Base-by-base conservation (phyloP, 2,888 invertebrate species). In the Galerucella pusilla region DNA sequence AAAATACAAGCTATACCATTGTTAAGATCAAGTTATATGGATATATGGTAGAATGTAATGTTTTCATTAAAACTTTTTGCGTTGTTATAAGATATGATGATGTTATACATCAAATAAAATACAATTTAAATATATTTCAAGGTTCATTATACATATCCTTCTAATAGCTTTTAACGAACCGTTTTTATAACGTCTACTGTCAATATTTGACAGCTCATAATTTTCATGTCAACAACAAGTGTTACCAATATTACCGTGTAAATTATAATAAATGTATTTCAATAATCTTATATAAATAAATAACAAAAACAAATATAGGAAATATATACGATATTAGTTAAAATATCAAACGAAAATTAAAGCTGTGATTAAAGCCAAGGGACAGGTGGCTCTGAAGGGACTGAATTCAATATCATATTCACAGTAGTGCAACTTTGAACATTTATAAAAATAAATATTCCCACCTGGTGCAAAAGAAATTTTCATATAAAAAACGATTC, bases 21-120 rank as follows among this genome's bases (percentile, higher is more conserved):
- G 20, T 46, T 46, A 14, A 46, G 2, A 45, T 20, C 20, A 16
- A 68, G 45, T 63, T 63, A 71, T 71, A 71, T 16, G 49, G 60
- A 54, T 67, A 59, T 35, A 35, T 46, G 45, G 67, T 35, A 35
- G 52, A 59, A n/a, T 59, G 10, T 65, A 59, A n/a, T 68, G 28
- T 65, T 64, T 65, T 16, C 52, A 65, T 57, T 14, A 46, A 16
- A 14, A 63, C 49, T 52, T 54, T 61, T 42, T 52, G 78, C 79
- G 78, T 63, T 75, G 75, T 42, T 42, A 9, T 79, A 83, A 45
- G 63, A 68, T 70, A 71, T 72, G 57, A 71, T 57, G 73, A 68
- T 68, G 67, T 49, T 68, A 59, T 68, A 68, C 35, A 11, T 14
- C 54, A 10, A 20, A 42, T 20, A 46, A 45, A 42, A 60, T 20